Evolutionary conservation across 2,797 vertebrate species (phyloP), one percentile per base, ranked within the genome.

Genomic region (Arctocebus calabarensis): DNA sequence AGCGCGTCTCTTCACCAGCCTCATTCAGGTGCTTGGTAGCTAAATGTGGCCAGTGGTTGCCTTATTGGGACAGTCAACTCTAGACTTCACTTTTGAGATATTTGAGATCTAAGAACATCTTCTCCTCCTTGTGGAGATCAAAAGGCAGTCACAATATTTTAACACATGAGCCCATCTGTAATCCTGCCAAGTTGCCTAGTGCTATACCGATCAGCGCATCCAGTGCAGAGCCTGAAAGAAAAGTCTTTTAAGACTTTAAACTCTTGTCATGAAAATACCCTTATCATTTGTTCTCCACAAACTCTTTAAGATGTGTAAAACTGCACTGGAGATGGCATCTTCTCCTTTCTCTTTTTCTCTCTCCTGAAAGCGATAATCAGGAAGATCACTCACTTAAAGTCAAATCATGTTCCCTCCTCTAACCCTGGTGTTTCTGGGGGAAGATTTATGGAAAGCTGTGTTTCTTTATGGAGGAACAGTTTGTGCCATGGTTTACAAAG

Each of bases 401-500:
- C 11, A 81, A 91, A 66, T 45, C 20, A 55, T 34, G 27, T 82
- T 52, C 85, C 64, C 27, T 52, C 29, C 73, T 93, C 37, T 66
- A 52, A 79, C 19, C 0, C 59, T 66, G 17, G 5, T 73, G 3
- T 88, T 95, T 70, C 68, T 82, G 84, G 40, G 48, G 48, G 64
- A 77, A 86, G 74, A 90, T 68, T 86, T 86, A 94, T 75, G 79
- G 91, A 74, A 96, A 90, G 4, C 23, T 40, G 6, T 57, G 20
- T 90, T 82, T 90, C 13, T 94, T 85, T 40, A 83, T 20, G 45
- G 71, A 89, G 55, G 19, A 66, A 89, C 19, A 82, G 37, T 79
- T 78, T 92, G 73, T 92, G 84, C 75, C 66, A 43, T 66, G 34
- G 48, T 71, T 89, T 93, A 90, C 71, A 95, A 89, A 96, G 52